Evolutionary conservation across 2,888 invertebrate species (phyloP).

Genomic region (Lymantria dispar): DNA sequence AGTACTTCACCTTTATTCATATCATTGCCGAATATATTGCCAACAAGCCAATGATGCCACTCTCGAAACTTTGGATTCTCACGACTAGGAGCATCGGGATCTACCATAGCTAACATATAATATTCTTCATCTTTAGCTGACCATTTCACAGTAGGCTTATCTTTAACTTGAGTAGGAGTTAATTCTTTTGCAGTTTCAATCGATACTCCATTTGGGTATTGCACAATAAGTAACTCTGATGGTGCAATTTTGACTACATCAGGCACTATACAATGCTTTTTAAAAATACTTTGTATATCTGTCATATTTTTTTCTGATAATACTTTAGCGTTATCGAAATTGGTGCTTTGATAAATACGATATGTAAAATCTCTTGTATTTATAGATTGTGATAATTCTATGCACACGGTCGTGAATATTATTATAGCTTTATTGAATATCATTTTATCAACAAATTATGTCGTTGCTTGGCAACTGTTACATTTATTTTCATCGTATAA

Average conservation of each 20-base stretch:
- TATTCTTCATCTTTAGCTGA: constrained; percentile 79
- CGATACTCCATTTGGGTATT: constrained; percentile 71
- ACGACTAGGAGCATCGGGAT: constrained; percentile 91
- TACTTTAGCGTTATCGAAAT: background rate
- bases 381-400: background rate
- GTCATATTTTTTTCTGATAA: constrained; percentile 37
- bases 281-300: constrained; percentile 54
- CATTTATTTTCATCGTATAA: background rate
- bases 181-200: constrained; percentile 85
- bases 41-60: constrained; percentile 90
- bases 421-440: constrained; percentile 6
- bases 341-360: background rate
- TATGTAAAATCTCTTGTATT: background rate
- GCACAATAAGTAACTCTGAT: constrained; percentile 68
- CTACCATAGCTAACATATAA: constrained; percentile 85
- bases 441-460: constrained; percentile 17
- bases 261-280: constrained; percentile 84
- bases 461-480: constrained; percentile 21
- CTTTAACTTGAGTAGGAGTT: constrained; percentile 87
- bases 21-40: constrained; percentile 86
- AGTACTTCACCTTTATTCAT: constrained; percentile 84
- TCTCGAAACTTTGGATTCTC: constrained; percentile 86
- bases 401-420: background rate
- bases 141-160: constrained; percentile 86
- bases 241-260: constrained; percentile 86